Evolutionary conservation across 2,797 vertebrate genomes (phyloP).

Genomic region (Scomberomorus guttatus): DNA sequence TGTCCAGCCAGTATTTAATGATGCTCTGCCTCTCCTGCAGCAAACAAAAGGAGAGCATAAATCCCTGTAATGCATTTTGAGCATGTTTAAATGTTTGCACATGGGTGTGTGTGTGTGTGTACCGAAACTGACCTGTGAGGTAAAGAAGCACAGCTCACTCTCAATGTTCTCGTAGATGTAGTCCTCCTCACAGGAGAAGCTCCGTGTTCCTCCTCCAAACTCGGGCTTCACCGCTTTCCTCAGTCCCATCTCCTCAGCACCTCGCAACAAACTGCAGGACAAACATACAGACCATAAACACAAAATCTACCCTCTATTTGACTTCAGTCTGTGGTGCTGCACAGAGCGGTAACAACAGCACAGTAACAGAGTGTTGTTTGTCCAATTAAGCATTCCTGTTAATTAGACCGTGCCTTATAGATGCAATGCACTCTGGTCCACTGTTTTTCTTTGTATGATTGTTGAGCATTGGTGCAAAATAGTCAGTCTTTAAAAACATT

Average conservation of each 20-base stretch:
- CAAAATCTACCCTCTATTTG: neutral
- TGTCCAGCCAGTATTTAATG: constrained; percentile 97
- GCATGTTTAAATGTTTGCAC: neutral
- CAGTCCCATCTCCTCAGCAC: constrained; percentile 94
- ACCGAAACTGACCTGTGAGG: constrained; percentile 90
- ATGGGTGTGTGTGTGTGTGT: neutral
- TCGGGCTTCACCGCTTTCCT: constrained; percentile 94
- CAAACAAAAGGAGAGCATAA: neutral
- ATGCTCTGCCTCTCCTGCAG: constrained; percentile 96
- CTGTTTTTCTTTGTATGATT: neutral
- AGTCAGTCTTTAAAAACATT: neutral
- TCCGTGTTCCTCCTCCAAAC: constrained; percentile 93
- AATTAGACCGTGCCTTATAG: neutral
- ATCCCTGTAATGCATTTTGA: neutral
- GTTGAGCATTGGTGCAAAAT: neutral
- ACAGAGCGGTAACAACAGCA: neutral
- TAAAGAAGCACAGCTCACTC: constrained; percentile 96
- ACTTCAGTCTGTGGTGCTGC: neutral
- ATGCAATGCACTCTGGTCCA: neutral
- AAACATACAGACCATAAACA: neutral
- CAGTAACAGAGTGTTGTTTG: neutral
- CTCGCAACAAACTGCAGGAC: constrained; percentile 90
- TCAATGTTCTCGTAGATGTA: constrained; percentile 99
- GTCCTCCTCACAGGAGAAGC: constrained; percentile 97
- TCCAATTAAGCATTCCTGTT: neutral